Base-by-base conservation (phyloP, 2,113 vertebrate species). In the Ptyas mucosa region DNA sequence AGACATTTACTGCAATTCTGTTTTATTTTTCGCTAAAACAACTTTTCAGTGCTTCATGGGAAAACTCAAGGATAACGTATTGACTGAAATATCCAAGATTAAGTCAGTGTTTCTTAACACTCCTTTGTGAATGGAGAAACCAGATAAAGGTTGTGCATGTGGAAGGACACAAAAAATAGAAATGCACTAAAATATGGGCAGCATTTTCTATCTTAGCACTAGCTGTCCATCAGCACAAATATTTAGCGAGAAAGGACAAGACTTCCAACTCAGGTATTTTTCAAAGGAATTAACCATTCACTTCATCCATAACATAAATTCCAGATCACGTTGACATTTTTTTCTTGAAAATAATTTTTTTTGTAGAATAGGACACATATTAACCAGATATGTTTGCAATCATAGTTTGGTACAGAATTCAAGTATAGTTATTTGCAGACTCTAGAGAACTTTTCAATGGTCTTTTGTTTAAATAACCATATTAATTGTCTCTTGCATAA, bases 401-500 rank as follows among this genome's bases (percentile, higher is more conserved):
- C 21, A 61, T 43, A 90, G 12, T 86, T 52, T 87, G 55, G 29
- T 51, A 53, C 34, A 58, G 81, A 46, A 90, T 64, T 90, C 55
- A 87, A 53, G 14, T 93, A 85, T 85, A 92, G 64, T 89, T 89
- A 26, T 81, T 90, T 90, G 54, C 75, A 87, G 54, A 34, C 61
- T 53, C 34, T 89, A 52, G 39, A 89, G 43, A 86, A 57, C 15
- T 64, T 34, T 58, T 58, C 53, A 14, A 53, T 86, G 39, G 26
- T 53, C 12, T 34, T 86, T 93, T 93, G 14, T 93, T 87, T 90
- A 86, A 90, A 90, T 61, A 90, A 57, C 75, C 39, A 49, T 34
- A 93, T 93, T 87, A 90, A 49, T 58, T 90, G 90, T n/a, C 52
- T 90, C 55, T 61, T 93, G 64, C 61, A 49, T 64, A 87, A 93